Percentiles rank a stretch among this genome's conserved stretches.
Evolutionary conservation across 2,113 vertebrate genomes (phyloP).

Genomic region (Phalacrocorax carbo): DNA sequence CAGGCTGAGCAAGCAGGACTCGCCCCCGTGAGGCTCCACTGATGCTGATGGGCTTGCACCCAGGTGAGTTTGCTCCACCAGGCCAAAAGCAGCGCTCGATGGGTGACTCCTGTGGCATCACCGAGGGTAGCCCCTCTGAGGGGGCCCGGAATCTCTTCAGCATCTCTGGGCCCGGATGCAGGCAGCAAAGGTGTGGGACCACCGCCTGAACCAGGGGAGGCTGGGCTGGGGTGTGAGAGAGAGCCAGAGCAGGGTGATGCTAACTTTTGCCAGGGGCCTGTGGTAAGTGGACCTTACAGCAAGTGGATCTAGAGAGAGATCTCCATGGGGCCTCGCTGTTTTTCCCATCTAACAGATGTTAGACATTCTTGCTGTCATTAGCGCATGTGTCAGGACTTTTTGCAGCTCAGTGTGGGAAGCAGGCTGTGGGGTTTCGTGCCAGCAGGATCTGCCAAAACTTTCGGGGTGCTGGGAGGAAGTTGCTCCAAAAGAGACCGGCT

Average conservation of each 20-base stretch:
- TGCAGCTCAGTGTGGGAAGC: background rate
- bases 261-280: background rate
- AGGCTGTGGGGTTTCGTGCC: background rate
- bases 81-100: background rate
- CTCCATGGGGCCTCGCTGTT: background rate
- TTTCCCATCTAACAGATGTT: background rate
- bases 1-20: background rate
- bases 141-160: background rate
- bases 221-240: background rate
- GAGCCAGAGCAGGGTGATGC: background rate
- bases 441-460: background rate
- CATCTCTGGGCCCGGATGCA: background rate
- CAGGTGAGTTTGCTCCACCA: background rate
- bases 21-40: background rate
- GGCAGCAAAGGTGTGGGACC: background rate
- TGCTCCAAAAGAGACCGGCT: background rate
- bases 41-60: background rate
- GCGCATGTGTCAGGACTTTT: background rate
- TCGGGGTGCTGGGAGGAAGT: background rate
- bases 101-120: background rate
- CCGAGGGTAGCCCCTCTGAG: background rate
- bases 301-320: background rate
- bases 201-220: background rate
- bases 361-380: background rate
- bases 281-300: background rate